Percentiles rank a stretch among this genome's conserved stretches.
Evolutionary conservation across 30 jellyfish, hydroid and myxozoan species (phyloP).

Genomic region (Rhopilema esculentum): DNA sequence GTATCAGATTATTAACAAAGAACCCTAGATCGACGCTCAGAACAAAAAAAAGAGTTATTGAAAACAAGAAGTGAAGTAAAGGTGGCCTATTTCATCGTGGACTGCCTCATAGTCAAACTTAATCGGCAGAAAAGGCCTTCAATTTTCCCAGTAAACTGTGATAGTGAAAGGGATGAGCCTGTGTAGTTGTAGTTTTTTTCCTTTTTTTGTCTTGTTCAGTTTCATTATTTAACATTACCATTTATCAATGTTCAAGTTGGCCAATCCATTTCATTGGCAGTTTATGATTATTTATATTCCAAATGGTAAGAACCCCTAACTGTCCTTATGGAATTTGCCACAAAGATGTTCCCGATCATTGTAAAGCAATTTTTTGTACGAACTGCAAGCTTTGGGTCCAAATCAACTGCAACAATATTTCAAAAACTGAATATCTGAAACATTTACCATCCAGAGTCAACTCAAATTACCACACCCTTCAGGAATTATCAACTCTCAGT

Average conservation of each 20-base stretch:
- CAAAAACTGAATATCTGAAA: background rate
- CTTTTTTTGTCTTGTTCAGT: background rate
- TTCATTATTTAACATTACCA: background rate
- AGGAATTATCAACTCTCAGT: slow-evolving; percentile 11
- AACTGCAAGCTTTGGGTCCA: too few species aligned
- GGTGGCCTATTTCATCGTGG: background rate
- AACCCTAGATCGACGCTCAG: slow-evolving; percentile 16
- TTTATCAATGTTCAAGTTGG: background rate
- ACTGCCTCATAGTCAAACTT: background rate
- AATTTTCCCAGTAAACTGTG: background rate
- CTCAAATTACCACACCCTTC: slow-evolving; percentile 21
- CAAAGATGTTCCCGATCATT: slow-evolving; percentile 14
- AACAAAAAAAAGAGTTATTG: background rate
- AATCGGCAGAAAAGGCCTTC: background rate
- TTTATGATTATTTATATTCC: background rate
- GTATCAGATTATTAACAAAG: background rate
- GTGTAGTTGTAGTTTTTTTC: background rate
- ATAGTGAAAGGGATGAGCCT: background rate
- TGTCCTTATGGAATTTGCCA: slow-evolving; percentile 44
- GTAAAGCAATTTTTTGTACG: slow-evolving; percentile 9
- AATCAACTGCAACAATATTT: slow-evolving; percentile 28
- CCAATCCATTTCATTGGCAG: background rate
- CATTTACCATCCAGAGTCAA: too few species aligned
- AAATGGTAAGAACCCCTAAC: slow-evolving; percentile 16
- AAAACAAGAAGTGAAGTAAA: background rate